Evolutionary conservation across 1,140 invertebrate genomes (phyloP).

Genomic region (Papilio helenus): DNA sequence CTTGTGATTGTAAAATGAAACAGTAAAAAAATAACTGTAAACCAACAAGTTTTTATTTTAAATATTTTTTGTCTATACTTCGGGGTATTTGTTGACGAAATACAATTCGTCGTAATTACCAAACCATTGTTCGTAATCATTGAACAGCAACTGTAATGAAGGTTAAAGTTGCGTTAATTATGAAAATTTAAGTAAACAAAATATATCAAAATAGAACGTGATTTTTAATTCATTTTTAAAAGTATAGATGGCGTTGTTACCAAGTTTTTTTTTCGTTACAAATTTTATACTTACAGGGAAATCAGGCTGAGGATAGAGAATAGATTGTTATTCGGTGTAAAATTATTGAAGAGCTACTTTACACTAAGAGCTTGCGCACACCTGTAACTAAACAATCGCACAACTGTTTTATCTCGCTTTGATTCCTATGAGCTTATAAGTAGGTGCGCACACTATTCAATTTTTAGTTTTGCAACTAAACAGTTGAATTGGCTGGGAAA

Average conservation of each 20-base stretch:
- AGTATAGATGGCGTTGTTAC: neutral
- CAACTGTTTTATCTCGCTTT: no score
- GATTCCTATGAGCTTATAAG: no score
- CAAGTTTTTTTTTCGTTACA: neutral
- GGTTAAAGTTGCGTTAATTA: neutral
- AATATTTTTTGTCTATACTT: neutral
- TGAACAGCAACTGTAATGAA: neutral
- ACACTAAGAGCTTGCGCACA: no score
- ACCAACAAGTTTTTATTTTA: neutral
- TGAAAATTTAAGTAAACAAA: neutral
- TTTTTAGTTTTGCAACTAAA: no score
- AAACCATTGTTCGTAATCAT: constrained; percentile 13
- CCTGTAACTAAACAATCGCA: no score
- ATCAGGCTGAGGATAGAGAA: neutral
- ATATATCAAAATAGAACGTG: no score
- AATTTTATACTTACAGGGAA: neutral
- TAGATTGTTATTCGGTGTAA: neutral
- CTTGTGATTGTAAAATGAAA: neutral
- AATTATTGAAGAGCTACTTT: no score
- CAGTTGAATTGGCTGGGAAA: no score
- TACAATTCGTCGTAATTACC: neutral
- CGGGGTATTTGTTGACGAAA: constrained; percentile 1
- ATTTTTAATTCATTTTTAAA: neutral
- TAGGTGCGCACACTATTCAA: no score
- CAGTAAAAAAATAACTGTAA: neutral